Evolutionary conservation across 2,113 vertebrate species (phyloP).

Genomic region (Albula glossodonta): DNA sequence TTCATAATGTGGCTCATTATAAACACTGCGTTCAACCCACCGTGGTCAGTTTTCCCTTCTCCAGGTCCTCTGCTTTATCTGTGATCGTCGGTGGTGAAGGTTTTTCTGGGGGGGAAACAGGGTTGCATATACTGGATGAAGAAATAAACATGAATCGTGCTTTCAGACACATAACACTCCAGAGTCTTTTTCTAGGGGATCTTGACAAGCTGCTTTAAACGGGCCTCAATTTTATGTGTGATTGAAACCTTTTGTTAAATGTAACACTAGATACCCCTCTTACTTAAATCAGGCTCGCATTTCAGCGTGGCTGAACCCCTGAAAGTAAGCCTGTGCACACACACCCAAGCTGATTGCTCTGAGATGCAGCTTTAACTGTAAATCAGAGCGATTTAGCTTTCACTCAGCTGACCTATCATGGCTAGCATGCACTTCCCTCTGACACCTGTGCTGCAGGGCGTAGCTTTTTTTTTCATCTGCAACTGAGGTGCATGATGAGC

Average conservation of each 20-base stretch:
- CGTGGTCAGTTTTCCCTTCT: slow-evolving; percentile 83
- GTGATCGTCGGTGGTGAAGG: slow-evolving; percentile 79
- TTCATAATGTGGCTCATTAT: background rate
- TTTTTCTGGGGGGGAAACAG: slow-evolving; percentile 69
- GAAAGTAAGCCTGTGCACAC: background rate
- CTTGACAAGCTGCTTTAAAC: background rate
- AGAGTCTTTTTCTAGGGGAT: background rate
- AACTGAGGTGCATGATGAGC: too few relatives aligned
- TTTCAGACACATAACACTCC: background rate
- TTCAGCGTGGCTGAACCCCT: background rate
- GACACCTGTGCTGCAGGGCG: too few relatives aligned
- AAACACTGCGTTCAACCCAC: slow-evolving; percentile 63
- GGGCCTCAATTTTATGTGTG: background rate
- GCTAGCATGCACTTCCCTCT: background rate
- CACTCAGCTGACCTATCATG: too few relatives aligned
- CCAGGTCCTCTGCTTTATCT: slow-evolving; percentile 75
- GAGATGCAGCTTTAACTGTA: background rate
- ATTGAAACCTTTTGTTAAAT: background rate
- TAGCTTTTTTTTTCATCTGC: too few relatives aligned
- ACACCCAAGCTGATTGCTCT: background rate
- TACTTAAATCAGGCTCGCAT: background rate
- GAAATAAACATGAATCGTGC: background rate
- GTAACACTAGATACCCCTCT: background rate
- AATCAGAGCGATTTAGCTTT: too few relatives aligned
- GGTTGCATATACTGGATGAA: slow-evolving; percentile 9